Percentiles rank a stretch among this genome's conserved stretches.
phyloP scores from a whole-genome alignment of 2,797 vertebrate genomes.

The Spinus olivaceus region DNA sequence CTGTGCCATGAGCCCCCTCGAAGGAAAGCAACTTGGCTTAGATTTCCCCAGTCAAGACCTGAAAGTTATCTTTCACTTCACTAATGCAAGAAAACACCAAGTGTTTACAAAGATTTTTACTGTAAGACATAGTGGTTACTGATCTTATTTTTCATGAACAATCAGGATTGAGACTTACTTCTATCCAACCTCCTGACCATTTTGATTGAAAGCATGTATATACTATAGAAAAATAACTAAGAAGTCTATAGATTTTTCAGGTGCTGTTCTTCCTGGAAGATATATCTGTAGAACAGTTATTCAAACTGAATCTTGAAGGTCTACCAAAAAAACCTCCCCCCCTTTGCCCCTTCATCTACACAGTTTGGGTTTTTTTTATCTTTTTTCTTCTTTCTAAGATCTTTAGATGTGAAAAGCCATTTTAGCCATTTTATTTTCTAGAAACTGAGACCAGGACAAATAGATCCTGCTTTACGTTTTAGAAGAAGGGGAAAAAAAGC shows the following conservation, averaged over 20 bases:
- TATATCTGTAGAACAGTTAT: not conserved
- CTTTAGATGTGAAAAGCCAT: not conserved
- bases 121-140: not conserved
- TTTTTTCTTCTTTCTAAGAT: not conserved
- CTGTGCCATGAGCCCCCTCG: not conserved
- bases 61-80: not conserved
- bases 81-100: not conserved
- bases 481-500: not conserved
- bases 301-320: not conserved
- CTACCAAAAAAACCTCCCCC: not conserved
- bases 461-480: not conserved
- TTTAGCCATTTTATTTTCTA: not conserved
- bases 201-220: not conserved
- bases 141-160: not conserved
- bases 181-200: not conserved
- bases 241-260: not conserved
- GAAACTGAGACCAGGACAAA: not conserved
- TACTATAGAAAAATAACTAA: not conserved
- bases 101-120: not conserved
- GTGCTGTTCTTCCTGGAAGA: not conserved
- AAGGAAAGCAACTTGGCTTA: not conserved
- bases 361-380: too few species aligned
- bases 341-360: not conserved
- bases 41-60: not conserved
- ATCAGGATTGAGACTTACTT: not conserved